A percentile compares a stretch with the other conserved stretches of the same genome.
phyloP scores from a whole-genome alignment of 1,140 invertebrate genomes.

The Zaprionus kolodkinae region DNA sequence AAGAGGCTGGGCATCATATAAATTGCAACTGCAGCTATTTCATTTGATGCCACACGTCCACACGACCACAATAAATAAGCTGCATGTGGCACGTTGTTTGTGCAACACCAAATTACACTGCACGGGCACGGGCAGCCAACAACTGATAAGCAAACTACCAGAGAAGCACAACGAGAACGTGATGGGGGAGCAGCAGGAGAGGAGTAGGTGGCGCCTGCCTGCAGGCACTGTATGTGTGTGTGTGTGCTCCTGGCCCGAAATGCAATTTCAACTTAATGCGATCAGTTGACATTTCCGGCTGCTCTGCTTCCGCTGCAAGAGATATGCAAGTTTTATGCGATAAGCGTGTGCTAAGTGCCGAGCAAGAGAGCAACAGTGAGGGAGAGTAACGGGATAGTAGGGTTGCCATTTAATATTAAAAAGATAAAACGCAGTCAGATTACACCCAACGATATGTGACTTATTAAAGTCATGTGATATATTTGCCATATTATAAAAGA shows the following conservation, averaged over 20 bases:
- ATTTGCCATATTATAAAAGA: not conserved
- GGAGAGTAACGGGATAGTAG: not conserved
- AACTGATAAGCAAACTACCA: slow-evolving; percentile 55
- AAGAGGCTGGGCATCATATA: slow-evolving; percentile 22
- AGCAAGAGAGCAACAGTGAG: not conserved
- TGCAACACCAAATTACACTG: slow-evolving; percentile 71
- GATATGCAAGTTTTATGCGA: slow-evolving; percentile 36
- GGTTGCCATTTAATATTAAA: not conserved
- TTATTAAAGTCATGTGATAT: not conserved
- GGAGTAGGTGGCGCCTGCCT: too few species aligned
- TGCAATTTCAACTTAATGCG: slow-evolving; percentile 75
- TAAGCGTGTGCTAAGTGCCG: slow-evolving; percentile 23
- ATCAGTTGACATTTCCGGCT: slow-evolving; percentile 72
- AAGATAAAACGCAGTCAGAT: not conserved
- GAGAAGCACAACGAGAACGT: not conserved
- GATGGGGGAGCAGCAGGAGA: not conserved
- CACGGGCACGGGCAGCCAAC: slow-evolving; percentile 42
- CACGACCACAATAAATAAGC: slow-evolving; percentile 62
- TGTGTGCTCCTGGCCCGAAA: slow-evolving; percentile 40
- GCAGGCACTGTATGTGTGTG: slow-evolving; percentile 9
- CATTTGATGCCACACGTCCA: slow-evolving; percentile 38
- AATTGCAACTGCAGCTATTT: slow-evolving; percentile 61
- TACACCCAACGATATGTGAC: not conserved
- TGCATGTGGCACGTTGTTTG: slow-evolving; percentile 74
- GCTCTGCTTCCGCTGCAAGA: slow-evolving; percentile 36